Evolutionary conservation across 2,797 vertebrate species (phyloP).

Genomic region (Mormyrops attenuatus): DNA sequence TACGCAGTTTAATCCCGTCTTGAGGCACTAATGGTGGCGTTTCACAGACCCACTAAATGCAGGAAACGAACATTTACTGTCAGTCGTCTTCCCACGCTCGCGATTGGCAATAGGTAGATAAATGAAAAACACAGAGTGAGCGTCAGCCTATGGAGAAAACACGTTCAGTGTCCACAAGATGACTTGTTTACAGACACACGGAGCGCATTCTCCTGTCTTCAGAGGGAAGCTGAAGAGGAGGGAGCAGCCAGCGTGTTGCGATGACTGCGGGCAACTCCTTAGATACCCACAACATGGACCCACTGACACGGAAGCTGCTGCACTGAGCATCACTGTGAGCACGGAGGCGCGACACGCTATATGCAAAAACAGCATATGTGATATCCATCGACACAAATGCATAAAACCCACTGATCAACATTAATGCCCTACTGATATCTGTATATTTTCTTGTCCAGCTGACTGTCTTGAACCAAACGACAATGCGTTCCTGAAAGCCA

Average conservation of each 20-base stretch:
- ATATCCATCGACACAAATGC: not conserved
- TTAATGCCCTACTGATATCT: not conserved
- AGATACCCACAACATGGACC: not conserved
- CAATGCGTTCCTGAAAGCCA: not conserved
- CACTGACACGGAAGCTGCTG: not conserved
- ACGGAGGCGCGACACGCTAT: not conserved
- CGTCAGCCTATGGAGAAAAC: not conserved
- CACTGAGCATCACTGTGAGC: not conserved
- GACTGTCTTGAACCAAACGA: not conserved
- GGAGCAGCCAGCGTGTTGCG: not conserved
- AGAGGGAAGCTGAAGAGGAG: not conserved
- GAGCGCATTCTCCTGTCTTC: not conserved
- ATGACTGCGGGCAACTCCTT: not conserved
- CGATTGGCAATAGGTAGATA: not conserved
- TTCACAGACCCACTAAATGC: not conserved
- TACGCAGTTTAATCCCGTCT: not conserved
- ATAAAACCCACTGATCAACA: not conserved
- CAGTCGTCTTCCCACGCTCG: not conserved
- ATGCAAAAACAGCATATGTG: not conserved
- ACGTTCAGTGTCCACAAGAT: not conserved
- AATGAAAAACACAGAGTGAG: not conserved
- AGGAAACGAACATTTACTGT: not conserved
- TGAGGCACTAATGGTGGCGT: not conserved
- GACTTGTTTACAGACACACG: not conserved
- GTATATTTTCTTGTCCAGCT: not conserved